These are phyloP conservation scores for Meloidogyne hapla DNA, from an alignment of 1,140 invertebrate genomes.

Conservation along the genomic window DNA sequence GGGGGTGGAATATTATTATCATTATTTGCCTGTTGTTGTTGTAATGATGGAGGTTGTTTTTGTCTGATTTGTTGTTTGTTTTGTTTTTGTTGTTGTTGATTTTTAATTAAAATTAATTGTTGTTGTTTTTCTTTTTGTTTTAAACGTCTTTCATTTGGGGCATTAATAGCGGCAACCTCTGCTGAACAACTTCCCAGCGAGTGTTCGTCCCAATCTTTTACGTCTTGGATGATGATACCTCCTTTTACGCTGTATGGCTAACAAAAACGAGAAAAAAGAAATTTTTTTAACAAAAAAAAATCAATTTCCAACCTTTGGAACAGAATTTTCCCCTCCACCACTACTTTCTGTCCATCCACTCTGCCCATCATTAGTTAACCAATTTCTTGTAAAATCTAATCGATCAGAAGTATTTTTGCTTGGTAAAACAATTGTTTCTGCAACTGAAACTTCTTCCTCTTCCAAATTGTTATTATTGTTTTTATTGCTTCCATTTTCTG, in stretches of 20 bases:
- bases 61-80: conserved; percentile 33
- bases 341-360: conserved; percentile 13
- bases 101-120: conserved; percentile 32
- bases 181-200: conserved; percentile 63
- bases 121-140: conserved; percentile 22
- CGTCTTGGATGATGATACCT: neutral
- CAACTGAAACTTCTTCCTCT: conserved; percentile 48
- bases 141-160: conserved; percentile 32
- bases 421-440: conserved; percentile 62
- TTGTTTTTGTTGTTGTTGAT: conserved; percentile 25
- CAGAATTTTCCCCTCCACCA: conserved; percentile 42
- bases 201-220: conserved; percentile 49
- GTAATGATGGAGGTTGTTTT: neutral
- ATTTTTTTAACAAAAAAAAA: neutral
- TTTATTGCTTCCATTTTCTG: neutral
- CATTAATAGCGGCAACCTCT: conserved; percentile 63
- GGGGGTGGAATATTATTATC: neutral
- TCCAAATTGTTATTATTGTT: neutral
- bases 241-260: conserved; percentile 7
- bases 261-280: neutral
- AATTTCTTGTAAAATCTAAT: conserved; percentile 62
- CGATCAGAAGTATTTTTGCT: conserved; percentile 53
- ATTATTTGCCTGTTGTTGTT: neutral
- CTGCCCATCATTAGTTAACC: conserved; percentile 29
- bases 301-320: conserved; percentile 26